Base-by-base conservation (phyloP, 2,113 vertebrate genomes). In the Cromileptes altivelis region DNA sequence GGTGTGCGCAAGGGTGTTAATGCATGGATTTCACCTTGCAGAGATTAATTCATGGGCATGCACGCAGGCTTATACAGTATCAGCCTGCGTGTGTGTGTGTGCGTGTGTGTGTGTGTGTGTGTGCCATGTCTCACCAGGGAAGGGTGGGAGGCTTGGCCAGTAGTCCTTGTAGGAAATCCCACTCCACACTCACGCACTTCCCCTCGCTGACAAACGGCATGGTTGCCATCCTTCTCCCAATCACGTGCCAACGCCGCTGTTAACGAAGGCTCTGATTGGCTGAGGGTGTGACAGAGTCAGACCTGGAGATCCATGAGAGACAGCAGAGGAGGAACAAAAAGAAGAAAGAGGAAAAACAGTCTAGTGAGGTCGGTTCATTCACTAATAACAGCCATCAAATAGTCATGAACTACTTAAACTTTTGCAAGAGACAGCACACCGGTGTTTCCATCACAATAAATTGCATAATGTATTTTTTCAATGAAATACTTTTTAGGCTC, bases 161-260 rank as follows among this genome's bases (percentile, higher is more conserved):
- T 14, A 98, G 94, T 69, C 97, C 97, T 50, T 97, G 97, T 81
- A 97, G 93, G 90, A 97, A 97, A 93, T 97, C 97, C 97, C 97
- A 98, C 81, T 97, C 96, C 86, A 97, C 96, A 64, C 96, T 94
- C 90, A 97, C 94, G 50, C 96, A 96, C 86, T 96, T 97, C 89
- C 95, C 94, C 88, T 97, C 96, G n/a, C 94, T 93, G 91, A 96
- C 94, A 61, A 96, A 97, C 19, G 96, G 96, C 93, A 96, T 94
- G 82, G 96, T 95, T 21, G 97, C 96, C 97, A 97, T 97, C 91
- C 89, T 94, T 92, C 80, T 81, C 78, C 90, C 90, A 88, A 85
- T 90, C 74, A 82, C 85, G 80, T 13, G 89, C 90, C 85, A 50
- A 68, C 86, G 92, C 93, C 27, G 84, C 91, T 82, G 88, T 92